A percentile compares a stretch with the other conserved stretches of the same genome.
Conservation (phyloP, 2,113 vertebrate species). For the Odobenus rosmarus region DNA sequence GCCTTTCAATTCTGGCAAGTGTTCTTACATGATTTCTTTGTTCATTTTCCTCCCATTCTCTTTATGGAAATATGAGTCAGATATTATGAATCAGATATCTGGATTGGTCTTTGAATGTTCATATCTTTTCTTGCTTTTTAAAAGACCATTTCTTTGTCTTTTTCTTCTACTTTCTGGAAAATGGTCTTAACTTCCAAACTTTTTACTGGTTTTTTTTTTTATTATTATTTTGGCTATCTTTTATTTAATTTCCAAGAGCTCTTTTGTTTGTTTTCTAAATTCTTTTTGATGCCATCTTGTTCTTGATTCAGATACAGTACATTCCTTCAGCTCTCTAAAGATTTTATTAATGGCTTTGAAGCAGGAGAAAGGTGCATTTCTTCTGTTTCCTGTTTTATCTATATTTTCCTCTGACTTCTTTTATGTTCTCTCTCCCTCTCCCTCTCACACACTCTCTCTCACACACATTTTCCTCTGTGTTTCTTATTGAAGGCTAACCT, state of each 20-base stretch:
- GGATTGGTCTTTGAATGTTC: neutral
- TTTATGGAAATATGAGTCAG: neutral
- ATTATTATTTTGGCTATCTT: neutral
- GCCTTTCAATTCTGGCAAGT: neutral
- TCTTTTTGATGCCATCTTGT: conserved; percentile 15
- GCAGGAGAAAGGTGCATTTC: neutral
- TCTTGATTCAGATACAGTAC: neutral
- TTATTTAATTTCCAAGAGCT: neutral
- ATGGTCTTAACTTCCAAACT: neutral
- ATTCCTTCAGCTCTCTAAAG: neutral
- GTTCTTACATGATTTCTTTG: neutral
- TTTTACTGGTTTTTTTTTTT: neutral
- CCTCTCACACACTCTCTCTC: neutral
- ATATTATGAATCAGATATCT: neutral
- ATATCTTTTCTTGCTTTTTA: neutral
- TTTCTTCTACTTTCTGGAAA: neutral
- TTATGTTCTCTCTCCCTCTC: neutral
- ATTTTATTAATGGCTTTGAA: conserved; percentile 15
- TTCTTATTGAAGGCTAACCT: neutral
- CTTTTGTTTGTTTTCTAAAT: neutral
- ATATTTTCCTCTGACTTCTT: neutral
- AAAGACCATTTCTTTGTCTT: neutral
- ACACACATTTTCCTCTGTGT: neutral
- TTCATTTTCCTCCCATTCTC: neutral
- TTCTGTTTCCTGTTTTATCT: neutral